A percentile compares a stretch with the other conserved stretches of the same genome.
These are phyloP conservation scores for Apis laboriosa DNA, from an alignment of 1,140 invertebrate genomes.

Conservation along the genomic window DNA sequence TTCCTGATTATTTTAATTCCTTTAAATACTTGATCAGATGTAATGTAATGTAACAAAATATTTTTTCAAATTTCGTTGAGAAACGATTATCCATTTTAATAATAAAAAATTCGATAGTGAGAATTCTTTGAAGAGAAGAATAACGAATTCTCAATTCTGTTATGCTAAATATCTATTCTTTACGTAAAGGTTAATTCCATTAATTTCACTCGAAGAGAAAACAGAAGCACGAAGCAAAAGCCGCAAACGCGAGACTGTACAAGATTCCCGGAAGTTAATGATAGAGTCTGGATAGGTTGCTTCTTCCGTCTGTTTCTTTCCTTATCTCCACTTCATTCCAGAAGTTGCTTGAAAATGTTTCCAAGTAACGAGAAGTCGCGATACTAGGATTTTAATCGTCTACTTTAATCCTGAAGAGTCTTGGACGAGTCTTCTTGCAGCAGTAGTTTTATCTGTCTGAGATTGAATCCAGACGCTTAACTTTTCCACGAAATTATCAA, in stretches of 20 bases:
- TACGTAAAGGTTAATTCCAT: not conserved
- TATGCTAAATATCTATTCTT: too few relatives aligned
- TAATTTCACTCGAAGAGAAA: not conserved
- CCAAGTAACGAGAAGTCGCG: slow-evolving; percentile 68
- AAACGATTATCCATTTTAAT: too few relatives aligned
- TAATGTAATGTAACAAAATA: too few relatives aligned
- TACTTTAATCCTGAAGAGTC: slow-evolving; percentile 64
- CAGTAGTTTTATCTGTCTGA: not conserved
- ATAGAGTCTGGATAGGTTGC: not conserved
- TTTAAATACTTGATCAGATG: too few relatives aligned
- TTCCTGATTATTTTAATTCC: too few relatives aligned
- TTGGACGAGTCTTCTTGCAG: not conserved
- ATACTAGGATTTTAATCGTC: slow-evolving; percentile 65
- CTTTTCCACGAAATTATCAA: too few relatives aligned
- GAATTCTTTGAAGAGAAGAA: too few relatives aligned
- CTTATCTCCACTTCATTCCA: not conserved
- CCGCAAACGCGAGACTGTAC: not conserved
- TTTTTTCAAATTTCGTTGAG: too few relatives aligned
- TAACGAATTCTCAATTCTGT: too few relatives aligned
- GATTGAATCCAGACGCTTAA: too few relatives aligned
- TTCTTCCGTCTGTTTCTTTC: not conserved
- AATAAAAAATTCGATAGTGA: too few relatives aligned
- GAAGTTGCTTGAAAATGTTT: slow-evolving; percentile 7
- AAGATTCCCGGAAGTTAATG: slow-evolving; percentile 17
- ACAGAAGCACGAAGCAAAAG: not conserved